Evolutionary conservation across 1,140 invertebrate genomes (phyloP).

Genomic region (Macrotrachela quadricornifera): DNA sequence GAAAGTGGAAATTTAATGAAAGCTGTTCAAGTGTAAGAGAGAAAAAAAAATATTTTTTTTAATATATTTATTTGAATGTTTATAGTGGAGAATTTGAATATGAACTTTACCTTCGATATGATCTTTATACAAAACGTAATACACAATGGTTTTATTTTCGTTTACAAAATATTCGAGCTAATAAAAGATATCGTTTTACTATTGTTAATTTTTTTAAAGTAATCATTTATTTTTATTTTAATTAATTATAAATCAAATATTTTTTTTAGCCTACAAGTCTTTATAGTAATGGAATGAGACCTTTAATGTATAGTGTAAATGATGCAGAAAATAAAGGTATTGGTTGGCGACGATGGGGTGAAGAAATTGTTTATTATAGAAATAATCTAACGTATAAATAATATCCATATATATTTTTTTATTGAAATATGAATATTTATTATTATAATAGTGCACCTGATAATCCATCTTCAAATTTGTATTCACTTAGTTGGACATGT

Average conservation of each 20-base stretch:
- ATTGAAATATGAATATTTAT: no score
- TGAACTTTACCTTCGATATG: constrained; percentile 24
- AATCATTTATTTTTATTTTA: constrained; percentile 35
- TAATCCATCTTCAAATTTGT: constrained; percentile 11
- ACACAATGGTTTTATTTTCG: constrained; percentile 87
- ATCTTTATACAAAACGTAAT: constrained; percentile 59
- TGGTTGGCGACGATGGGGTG: constrained; percentile 64
- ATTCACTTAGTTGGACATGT: constrained; percentile 23
- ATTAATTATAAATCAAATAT: not conserved
- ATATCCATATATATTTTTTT: no score
- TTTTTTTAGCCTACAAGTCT: constrained; percentile 45
- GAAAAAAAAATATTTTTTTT: not conserved
- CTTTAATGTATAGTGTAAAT: constrained; percentile 63
- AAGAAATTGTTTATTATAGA: constrained; percentile 67
- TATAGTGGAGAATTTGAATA: constrained; percentile 17
- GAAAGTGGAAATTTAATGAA: constrained; percentile 29
- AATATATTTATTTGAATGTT: no score
- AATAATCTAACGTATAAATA: constrained; percentile 50
- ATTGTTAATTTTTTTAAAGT: constrained; percentile 69
- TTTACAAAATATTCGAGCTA: constrained; percentile 52
- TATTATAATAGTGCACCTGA: no score
- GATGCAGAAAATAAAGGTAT: constrained; percentile 52
- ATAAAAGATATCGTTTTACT: constrained; percentile 55
- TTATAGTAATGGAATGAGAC: constrained; percentile 66
- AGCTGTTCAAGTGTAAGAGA: constrained; percentile 26